Evolutionary conservation across 2,888 invertebrate species (phyloP).

Genomic region (Lottia scabra): DNA sequence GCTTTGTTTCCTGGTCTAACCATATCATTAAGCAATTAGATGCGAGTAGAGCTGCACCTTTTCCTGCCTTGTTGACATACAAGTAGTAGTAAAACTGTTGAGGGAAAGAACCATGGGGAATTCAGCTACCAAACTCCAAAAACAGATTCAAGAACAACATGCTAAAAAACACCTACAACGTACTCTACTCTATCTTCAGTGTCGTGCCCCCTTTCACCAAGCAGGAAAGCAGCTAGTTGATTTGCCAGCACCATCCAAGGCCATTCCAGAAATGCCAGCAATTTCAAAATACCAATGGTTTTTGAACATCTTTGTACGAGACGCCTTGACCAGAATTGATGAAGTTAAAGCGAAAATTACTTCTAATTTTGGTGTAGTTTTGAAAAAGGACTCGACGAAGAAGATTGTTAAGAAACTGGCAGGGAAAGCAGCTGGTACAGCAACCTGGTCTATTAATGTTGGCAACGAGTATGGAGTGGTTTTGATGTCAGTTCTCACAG

Average conservation of each 20-base stretch:
- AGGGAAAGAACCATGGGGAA: slow-evolving; percentile 1
- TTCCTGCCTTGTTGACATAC: slow-evolving; percentile 9
- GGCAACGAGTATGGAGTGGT: slow-evolving; percentile 17
- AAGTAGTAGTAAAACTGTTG: neutral
- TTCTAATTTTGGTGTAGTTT: slow-evolving; percentile 36
- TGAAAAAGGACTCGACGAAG: slow-evolving; percentile 51
- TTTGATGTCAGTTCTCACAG: slow-evolving; percentile 36
- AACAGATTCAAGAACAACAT: slow-evolving; percentile 38
- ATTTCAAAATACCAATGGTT: slow-evolving; percentile 37
- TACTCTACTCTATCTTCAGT: slow-evolving; percentile 23
- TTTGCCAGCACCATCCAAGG: slow-evolving; percentile 23
- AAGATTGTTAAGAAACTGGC: slow-evolving; percentile 19
- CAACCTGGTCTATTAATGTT: slow-evolving; percentile 11
- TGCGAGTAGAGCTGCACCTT: neutral
- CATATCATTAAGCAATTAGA: neutral
- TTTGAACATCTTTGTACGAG: slow-evolving; percentile 26
- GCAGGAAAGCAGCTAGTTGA: slow-evolving; percentile 13
- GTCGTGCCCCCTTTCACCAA: slow-evolving; percentile 17
- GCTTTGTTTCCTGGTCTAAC: too few species aligned
- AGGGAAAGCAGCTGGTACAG: slow-evolving; percentile 3
- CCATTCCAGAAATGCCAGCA: slow-evolving; percentile 11
- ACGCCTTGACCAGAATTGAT: slow-evolving; percentile 34
- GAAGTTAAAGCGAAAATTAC: slow-evolving; percentile 43
- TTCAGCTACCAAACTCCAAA: slow-evolving; percentile 21
- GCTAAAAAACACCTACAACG: slow-evolving; percentile 28